Evolutionary conservation across 37 sponge, comb jelly and placozoan genomes (phyloP), one percentile per base, ranked within the genome.

Genomic region (Halisarca cf. caerulea): DNA sequence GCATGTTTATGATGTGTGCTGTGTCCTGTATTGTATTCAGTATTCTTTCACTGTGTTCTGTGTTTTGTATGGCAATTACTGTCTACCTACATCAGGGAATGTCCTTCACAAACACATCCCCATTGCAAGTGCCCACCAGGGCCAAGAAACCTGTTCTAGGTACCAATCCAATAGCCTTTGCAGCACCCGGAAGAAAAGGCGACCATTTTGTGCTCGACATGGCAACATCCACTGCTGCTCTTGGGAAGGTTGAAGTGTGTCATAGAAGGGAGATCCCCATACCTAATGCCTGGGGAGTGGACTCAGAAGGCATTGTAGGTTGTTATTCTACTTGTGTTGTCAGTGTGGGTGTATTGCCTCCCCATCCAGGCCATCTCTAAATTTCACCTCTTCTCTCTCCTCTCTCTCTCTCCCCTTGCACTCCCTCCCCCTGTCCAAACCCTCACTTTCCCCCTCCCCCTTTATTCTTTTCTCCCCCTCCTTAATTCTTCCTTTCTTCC

Each of bases 191-290:
- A 25, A 34, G 18, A n/a, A 41, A 88, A 14, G 91, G 84, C 17
- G 97, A 97, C 53, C 75, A 71, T 33, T 97, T 91, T 79, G 87
- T 92, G 23, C 69, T 97, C 58, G 97, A 97, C 88, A 94, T 97
- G 95, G 95, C 97, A 7, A 97, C 97, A 14, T 78, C 89, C 32
- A 86, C 93, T 71, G 95, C 80, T 15, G 93, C 97, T 38, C 33
- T 92, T 2, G 97, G 97, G 7, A 97, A 97, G 89, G 90, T 97
- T 0, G 97, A 97, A 69, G 59, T 97, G 58, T 57, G 85, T 57
- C 40, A 32, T 4, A 80, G 97, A 37, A 97, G 94, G 82, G 91
- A 77, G 44, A 70, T 71, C 38, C 47, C 82, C 0, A 89, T 97
- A 17, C 97, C 97, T 24, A 38, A 58, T 7, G 89, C 91, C 0